Base-by-base conservation (phyloP, 2,113 vertebrate genomes). In the Sminthopsis crassicaudata region DNA sequence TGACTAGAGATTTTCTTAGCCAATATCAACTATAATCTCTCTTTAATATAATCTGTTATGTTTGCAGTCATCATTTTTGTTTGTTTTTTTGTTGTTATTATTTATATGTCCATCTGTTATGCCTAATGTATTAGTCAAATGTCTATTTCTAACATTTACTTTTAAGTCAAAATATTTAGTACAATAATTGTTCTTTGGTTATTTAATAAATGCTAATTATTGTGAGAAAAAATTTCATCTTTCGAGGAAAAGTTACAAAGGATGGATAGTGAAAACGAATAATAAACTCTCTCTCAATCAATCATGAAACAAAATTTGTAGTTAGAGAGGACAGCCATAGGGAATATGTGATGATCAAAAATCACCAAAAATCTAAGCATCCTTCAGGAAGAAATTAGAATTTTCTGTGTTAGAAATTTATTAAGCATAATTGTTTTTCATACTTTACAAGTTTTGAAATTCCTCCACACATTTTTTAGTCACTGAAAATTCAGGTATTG, bases 161-260 rank as follows among this genome's bases (percentile, higher is more conserved):
- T 54, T 92, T 53, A 42, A 90, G 92, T 23, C 54, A 7, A 53
- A 91, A 52, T 91, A 94, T 57, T 3, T 26, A 57, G n/a, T 48
- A 53, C 22, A 46, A 42, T 89, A 46, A 52, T 3, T 8, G 93
- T 19, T 48, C 51, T 46, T 88, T 42, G 27, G 84, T 92, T 52
- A 89, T 91, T 50, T 89, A 92, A n/a, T 12, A 50, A 93, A 92
- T 4, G 91, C 46, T 36, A 94, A 93, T 84, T 42, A 23, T 92
- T 89, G 57, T 50, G 52, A 4, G 57, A 54, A 30, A 46, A 91
- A 92, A 93, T 60, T 89, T 14, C 94, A 91, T 53, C 53, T 57
- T 52, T 0, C 0, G 76, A 23, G 53, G 52, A 46, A 23, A 53
- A 90, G 30, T 25, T 48, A 94, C 53, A 57, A 36, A 42, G 36